Conservation (phyloP, 2,113 vertebrate species). For the Lepisosteus oculatus region DNA sequence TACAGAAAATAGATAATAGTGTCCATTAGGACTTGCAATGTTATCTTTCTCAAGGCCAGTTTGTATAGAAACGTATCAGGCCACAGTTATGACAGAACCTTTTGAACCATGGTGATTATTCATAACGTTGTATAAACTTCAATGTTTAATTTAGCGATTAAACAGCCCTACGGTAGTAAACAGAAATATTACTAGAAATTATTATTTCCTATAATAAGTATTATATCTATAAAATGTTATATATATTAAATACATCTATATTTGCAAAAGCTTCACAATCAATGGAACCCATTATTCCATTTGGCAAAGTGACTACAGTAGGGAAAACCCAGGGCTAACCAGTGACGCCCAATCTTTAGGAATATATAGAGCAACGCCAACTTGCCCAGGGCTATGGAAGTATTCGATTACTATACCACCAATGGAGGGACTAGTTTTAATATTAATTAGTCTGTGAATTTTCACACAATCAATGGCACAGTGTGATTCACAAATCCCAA, state of each 20-base stretch:
- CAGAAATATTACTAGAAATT: too few relatives aligned
- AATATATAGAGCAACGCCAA: slow-evolving; percentile 36
- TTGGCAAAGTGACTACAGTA: slow-evolving; percentile 26
- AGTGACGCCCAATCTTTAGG: slow-evolving; percentile 40
- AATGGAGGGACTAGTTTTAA: slow-evolving; percentile 26
- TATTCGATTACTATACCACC: slow-evolving; percentile 27
- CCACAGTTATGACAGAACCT: too few relatives aligned
- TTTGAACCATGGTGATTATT: too few relatives aligned
- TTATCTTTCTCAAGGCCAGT: too few relatives aligned
- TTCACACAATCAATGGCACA: slow-evolving; percentile 40
- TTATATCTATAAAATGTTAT: too few relatives aligned
- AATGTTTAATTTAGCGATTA: too few relatives aligned
- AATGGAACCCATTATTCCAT: slow-evolving; percentile 40
- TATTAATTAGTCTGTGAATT: slow-evolving; percentile 42
- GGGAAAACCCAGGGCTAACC: background rate
- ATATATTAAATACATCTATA: slow-evolving; percentile 18
- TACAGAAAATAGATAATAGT: too few relatives aligned
- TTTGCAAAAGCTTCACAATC: slow-evolving; percentile 24
- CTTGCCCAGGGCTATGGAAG: slow-evolving; percentile 38
- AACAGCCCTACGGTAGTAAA: too few relatives aligned
- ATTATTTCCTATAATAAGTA: too few relatives aligned
- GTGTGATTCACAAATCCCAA: slow-evolving; percentile 29
- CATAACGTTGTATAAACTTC: too few relatives aligned
- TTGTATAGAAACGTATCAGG: too few relatives aligned
- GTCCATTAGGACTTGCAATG: too few relatives aligned